Evolutionary conservation across 2,888 invertebrate genomes (phyloP).

Genomic region (Tachystola acroxantha): DNA sequence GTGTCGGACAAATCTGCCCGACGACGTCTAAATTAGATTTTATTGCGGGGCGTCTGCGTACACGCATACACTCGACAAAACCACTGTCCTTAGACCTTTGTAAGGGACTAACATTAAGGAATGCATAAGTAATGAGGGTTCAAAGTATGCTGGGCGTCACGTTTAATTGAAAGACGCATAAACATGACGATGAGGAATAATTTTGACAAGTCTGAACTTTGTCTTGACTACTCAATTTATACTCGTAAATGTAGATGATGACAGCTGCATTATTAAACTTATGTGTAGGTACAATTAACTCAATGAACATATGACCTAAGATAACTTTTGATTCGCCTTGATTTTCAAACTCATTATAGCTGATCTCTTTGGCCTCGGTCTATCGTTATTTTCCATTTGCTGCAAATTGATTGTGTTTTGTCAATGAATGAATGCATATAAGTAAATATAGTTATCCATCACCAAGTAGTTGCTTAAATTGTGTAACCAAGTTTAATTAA

Average conservation of each 20-base stretch:
- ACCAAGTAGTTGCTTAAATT: too few relatives aligned
- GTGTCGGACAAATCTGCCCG: slow-evolving; percentile 68
- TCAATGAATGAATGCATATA: not conserved
- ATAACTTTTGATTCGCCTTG: not conserved
- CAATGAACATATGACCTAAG: not conserved
- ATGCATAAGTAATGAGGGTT: slow-evolving; percentile 20
- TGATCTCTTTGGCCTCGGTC: not conserved
- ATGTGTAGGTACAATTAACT: not conserved
- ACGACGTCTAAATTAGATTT: slow-evolving; percentile 76
- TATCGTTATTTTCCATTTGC: slow-evolving; percentile 1
- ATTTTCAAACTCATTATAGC: not conserved
- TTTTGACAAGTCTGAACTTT: slow-evolving; percentile 51
- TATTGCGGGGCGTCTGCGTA: slow-evolving; percentile 70
- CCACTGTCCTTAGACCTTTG: slow-evolving; percentile 39
- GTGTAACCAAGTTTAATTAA: too few relatives aligned
- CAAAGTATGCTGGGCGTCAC: slow-evolving; percentile 36
- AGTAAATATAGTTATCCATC: too few relatives aligned
- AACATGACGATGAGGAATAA: slow-evolving; percentile 55
- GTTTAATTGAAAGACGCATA: slow-evolving; percentile 60
- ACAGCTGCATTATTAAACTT: not conserved
- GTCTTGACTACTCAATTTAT: slow-evolving; percentile 32
- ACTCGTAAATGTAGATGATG: slow-evolving; percentile 15
- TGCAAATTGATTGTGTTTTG: not conserved
- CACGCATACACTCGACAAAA: slow-evolving; percentile 34
- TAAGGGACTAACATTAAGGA: not conserved